Base-by-base conservation (phyloP, 2,888 invertebrate genomes). In the Acleris emargana region DNA sequence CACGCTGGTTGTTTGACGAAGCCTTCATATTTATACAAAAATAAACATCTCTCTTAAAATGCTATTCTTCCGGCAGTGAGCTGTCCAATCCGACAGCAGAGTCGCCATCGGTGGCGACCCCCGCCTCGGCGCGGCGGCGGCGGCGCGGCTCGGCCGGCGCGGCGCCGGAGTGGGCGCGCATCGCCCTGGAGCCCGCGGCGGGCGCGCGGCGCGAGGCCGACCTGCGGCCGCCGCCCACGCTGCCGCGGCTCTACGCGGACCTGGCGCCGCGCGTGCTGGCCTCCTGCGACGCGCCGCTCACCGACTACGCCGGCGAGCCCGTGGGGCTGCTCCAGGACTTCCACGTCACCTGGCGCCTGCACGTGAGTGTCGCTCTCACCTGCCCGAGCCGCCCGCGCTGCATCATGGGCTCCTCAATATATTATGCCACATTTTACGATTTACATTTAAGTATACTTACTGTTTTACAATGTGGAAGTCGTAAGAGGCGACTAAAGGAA, bases 271-370 rank as follows among this genome's bases (percentile, higher is more conserved):
- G 91, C 67, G 75, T 73, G 60, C 71, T 80, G 42, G 61, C 79
- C n/a, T 72, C 73, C 42, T 69, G 71, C 62, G 87, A 87, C 74
- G 73, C 71, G 68, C 81, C 80, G 73, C 83, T 92, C 57, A 61
- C 18, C 17, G 90, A 91, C 82, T 86, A 86, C 79, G 74, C 62
- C 20, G 84, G 77, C 50, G 87, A 88, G 67, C 77, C 81, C 63
- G 77, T 91, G 67, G 92, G 92, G 38, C 75, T 89, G 75, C 81
- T 87, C 22, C 63, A 76, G 18, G 91, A 93, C 81, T 91, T 83
- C 79, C 82, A 84, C 68, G 86, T 87, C 68, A 63, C 82, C 25
- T 84, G 86, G 84, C 73, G 87, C 7, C 74, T 87, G 69, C 84
- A 80, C 75, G 88, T 86, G 11, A 51, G 72, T 71, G 60, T 32